A percentile compares a stretch with the other conserved stretches of the same genome.
Conservation (phyloP, 2,113 vertebrate genomes). For the Tetrao urogallus region DNA sequence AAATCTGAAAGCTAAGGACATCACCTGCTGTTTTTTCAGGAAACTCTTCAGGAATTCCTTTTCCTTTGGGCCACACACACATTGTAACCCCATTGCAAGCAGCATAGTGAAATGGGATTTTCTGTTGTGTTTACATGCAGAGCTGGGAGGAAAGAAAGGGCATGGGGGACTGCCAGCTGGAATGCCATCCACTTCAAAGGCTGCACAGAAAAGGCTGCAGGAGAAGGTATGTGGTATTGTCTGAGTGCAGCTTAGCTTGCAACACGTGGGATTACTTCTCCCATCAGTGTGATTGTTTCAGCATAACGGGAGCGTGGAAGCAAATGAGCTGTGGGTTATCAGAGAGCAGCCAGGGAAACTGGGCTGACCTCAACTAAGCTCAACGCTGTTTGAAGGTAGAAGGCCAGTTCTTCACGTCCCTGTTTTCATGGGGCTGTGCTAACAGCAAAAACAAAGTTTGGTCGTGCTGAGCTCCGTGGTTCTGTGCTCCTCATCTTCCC, state of each 20-base stretch:
- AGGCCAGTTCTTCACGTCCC: too few relatives aligned
- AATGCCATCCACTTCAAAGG: not conserved
- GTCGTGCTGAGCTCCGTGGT: rapidly evolving
- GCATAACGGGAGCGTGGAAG: not conserved
- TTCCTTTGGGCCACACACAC: not conserved
- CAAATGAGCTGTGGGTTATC: too few relatives aligned
- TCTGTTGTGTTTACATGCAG: not conserved
- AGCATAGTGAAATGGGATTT: not conserved
- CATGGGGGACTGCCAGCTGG: not conserved
- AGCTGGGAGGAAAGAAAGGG: not conserved
- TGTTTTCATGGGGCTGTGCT: not conserved
- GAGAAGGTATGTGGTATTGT: not conserved
- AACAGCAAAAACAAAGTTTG: rapidly evolving
- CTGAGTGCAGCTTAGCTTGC: not conserved
- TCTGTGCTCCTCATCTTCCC: not conserved
- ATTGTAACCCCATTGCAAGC: not conserved
- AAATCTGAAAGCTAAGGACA: not conserved
- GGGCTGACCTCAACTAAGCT: not conserved
- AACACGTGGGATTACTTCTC: not conserved
- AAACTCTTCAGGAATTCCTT: not conserved
- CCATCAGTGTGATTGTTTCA: not conserved
- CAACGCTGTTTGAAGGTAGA: not conserved
- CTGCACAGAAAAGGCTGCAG: not conserved
- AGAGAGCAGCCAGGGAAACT: not conserved
- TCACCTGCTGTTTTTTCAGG: not conserved